Evolutionary conservation across 1,140 invertebrate genomes (phyloP).

Genomic region (Mactra quadrangularis): DNA sequence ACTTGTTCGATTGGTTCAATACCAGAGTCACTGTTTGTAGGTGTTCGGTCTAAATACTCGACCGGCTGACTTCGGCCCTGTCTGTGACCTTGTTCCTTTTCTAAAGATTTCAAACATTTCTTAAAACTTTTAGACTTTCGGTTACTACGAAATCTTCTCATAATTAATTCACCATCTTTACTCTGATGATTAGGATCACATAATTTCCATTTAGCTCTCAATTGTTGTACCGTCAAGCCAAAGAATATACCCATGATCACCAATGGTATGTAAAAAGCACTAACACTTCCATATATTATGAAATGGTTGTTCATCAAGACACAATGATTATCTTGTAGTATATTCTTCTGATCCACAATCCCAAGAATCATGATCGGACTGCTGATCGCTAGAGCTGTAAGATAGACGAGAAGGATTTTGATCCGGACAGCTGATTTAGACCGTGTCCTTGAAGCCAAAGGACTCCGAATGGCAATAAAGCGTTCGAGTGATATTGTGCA

Average conservation of each 20-base stretch:
- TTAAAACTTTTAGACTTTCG: slow-evolving; percentile 20
- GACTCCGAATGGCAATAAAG: slow-evolving; percentile 95
- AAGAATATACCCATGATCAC: slow-evolving; percentile 97
- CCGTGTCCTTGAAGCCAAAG: slow-evolving; percentile 89
- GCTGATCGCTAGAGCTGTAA: slow-evolving; percentile 94
- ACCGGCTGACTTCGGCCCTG: too few relatives aligned
- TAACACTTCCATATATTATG: slow-evolving; percentile 95
- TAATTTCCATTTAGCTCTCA: slow-evolving; percentile 73
- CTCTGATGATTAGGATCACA: slow-evolving; percentile 61
- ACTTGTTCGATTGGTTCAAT: background rate
- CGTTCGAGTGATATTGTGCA: slow-evolving; percentile 82
- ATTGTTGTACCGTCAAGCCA: slow-evolving; percentile 90
- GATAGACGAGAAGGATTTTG: slow-evolving; percentile 95
- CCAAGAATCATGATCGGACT: slow-evolving; percentile 94
- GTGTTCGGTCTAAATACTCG: background rate
- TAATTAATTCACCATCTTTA: slow-evolving; percentile 69
- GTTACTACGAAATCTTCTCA: slow-evolving; percentile 66
- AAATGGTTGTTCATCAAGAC: slow-evolving; percentile 86
- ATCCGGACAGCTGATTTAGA: slow-evolving; percentile 91
- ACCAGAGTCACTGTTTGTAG: background rate
- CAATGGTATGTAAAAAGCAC: slow-evolving; percentile 97
- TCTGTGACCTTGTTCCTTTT: slow-evolving; percentile 26
- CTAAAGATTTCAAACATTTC: slow-evolving; percentile 19
- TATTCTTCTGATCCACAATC: slow-evolving; percentile 85
- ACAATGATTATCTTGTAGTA: slow-evolving; percentile 86